Conservation (phyloP, 2,113 vertebrate genomes). For the Callionymus lyra region DNA sequence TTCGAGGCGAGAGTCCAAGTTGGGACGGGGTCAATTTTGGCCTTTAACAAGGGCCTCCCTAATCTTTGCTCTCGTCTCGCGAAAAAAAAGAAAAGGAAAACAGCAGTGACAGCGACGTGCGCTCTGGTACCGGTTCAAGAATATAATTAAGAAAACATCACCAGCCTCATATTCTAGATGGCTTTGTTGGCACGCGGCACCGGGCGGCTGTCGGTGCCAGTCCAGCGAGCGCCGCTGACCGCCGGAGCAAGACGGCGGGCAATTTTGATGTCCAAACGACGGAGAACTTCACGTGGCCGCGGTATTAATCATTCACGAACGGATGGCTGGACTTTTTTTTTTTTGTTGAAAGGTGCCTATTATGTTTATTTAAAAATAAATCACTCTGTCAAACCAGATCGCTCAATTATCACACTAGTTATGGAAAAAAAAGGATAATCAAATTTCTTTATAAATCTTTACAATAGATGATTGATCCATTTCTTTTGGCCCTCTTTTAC, state of each 20-base stretch:
- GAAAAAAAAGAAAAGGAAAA: constrained; percentile 12
- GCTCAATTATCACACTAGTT: constrained; percentile 1
- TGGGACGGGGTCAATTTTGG: constrained; percentile 9
- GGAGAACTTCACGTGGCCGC: constrained; percentile 16
- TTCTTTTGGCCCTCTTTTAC: too few relatives aligned
- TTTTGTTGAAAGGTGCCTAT: constrained; percentile 3
- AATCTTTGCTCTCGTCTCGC: constrained; percentile 25
- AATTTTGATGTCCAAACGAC: constrained; percentile 24
- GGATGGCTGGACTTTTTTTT: constrained; percentile 12
- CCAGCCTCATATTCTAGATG: constrained; percentile 33
- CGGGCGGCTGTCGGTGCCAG: constrained; percentile 11
- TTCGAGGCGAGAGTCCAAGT: constrained; percentile 27
- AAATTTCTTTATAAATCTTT: too few relatives aligned
- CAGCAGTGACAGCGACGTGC: constrained; percentile 5
- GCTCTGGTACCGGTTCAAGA: constrained; percentile 19
- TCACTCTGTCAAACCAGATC: constrained; percentile 1
- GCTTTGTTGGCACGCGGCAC: constrained; percentile 26
- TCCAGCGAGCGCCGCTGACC: constrained; percentile 30
- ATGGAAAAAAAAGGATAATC: too few relatives aligned
- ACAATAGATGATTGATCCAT: too few relatives aligned
- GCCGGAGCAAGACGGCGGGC: constrained; percentile 15
- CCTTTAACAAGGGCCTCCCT: constrained; percentile 19
- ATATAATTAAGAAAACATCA: constrained; percentile 43
- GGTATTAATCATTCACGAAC: constrained; percentile 11
- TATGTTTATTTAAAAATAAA: too few relatives aligned